Evolutionary conservation across 2,113 vertebrate species (phyloP), one percentile per base, ranked within the genome.

Genomic region (Amblyornis subalaris): DNA sequence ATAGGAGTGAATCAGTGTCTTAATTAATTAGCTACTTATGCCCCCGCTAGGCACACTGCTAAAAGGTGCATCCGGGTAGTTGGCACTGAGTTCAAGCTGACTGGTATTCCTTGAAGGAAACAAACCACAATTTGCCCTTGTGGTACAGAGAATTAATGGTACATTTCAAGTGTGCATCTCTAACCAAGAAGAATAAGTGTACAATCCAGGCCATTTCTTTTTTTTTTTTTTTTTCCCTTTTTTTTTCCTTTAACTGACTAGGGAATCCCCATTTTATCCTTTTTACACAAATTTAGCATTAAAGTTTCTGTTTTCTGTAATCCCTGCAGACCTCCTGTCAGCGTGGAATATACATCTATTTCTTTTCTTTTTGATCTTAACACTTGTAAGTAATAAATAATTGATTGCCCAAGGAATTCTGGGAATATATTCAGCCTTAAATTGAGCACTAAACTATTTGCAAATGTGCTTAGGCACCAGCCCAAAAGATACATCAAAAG

Each of bases 311-410:
- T 84, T 92, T 91, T 87, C 83, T 94, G 53, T 90, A 71, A 83
- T 96, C 90, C 95, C 95, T 19, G 19, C 4, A 28, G 94, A 90
- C 92, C 83, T 89, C 89, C 94, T 96, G 89, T 97, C 96, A 97
- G 78, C 1, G 7, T 96, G 84, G 80, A 97, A 94, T 96, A 96
- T 75, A 93, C 70, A 87, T 95, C 78, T 94, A 90, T 96, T 96
- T 95, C 90, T 94, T 96, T 95, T 94, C 93, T 91, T 96, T 97
- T 97, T 98, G 91, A 97, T 95, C 94, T 97, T 97, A 97, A 95
- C 95, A 94, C 97, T 97, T 97, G 96, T 97, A 97, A 96, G 90
- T 92, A 95, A 96, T 98, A 97, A 98, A 98, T 98, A 98, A 98
- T 98, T 96, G 97, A 98, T 96, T 77, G 92, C 87, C 77, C 75